Percentiles rank a stretch among this genome's conserved stretches.
phyloP scores from a whole-genome alignment of 2,888 invertebrate genomes.

The Rhamphomyia laevipes region DNA sequence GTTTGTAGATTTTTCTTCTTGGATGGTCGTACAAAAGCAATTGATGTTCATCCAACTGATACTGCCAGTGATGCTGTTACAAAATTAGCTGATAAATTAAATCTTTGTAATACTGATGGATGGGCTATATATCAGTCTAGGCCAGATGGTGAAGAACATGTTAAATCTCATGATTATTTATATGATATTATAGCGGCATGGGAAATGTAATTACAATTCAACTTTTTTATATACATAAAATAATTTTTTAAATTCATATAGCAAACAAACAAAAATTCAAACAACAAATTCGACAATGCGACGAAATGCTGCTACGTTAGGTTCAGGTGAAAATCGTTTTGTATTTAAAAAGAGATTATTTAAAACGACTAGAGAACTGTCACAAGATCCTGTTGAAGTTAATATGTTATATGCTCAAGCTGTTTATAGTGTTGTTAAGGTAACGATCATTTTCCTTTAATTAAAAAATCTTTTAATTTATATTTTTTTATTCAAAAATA shows the following conservation, averaged over 20 bases:
- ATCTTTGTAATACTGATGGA: conserved; percentile 71
- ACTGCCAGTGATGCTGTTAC: conserved; percentile 84
- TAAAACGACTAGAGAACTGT: conserved; percentile 75
- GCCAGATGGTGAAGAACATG: conserved; percentile 78
- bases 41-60: conserved; percentile 90
- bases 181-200: conserved; percentile 91
- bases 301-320: conserved; percentile 53
- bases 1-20: conserved; percentile 91
- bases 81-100: conserved; percentile 78
- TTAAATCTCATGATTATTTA: conserved; percentile 80
- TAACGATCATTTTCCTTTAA: conserved; percentile 29
- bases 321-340: conserved; percentile 81
- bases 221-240: not conserved
- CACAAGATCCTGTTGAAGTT: conserved; percentile 91
- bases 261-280: conserved; percentile 46
- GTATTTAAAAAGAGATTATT: conserved; percentile 86
- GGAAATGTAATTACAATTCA: conserved; percentile 55
- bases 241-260: conserved; percentile 18
- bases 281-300: conserved; percentile 42
- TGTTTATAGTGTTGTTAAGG: conserved; percentile 89
- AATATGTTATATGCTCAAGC: conserved; percentile 90
- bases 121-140: conserved; percentile 92
- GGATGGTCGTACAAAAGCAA: conserved; percentile 89
- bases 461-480: conserved; percentile 16
- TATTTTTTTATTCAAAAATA: conserved; percentile 34